Evolutionary conservation across 2,113 vertebrate species (phyloP).

Genomic region (Chunga burmeisteri): DNA sequence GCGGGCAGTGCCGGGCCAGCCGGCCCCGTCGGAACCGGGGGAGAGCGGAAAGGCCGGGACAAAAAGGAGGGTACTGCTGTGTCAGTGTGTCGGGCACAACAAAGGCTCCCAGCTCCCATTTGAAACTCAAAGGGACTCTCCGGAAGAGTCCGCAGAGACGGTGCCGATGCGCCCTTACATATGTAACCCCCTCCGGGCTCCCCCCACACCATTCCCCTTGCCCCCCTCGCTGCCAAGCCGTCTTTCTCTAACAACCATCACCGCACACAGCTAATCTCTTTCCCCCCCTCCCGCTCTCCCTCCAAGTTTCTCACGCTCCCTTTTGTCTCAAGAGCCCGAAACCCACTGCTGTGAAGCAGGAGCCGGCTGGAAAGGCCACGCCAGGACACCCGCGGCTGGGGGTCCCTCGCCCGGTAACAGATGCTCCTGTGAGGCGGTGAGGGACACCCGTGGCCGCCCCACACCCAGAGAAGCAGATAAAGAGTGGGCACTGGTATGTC

Average conservation of each 20-base stretch:
- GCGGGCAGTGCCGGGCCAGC: not conserved
- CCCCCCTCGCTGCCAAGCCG: not conserved
- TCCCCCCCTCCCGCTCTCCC: not conserved
- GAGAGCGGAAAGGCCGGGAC: not conserved
- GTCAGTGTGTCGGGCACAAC: slow-evolving; percentile 29
- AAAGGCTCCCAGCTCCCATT: not conserved
- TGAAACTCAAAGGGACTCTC: slow-evolving; percentile 47
- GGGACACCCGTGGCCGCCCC: not conserved
- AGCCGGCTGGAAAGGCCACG: not conserved
- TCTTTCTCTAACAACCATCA: not conserved
- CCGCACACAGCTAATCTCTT: not conserved
- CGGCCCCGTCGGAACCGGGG: not conserved
- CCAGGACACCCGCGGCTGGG: not conserved
- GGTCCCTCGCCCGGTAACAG: not conserved
- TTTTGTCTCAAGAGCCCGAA: not conserved
- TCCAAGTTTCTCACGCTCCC: slow-evolving; percentile 26
- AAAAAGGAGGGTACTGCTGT: not conserved
- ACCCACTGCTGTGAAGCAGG: not conserved
- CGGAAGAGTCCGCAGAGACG: not conserved
- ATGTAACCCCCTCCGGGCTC: not conserved
- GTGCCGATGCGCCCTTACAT: not conserved
- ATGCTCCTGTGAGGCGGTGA: not conserved
- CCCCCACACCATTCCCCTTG: not conserved
- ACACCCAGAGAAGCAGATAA: not conserved
- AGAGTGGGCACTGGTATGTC: accelerated